Conservation (phyloP, 2,797 vertebrate species). For the Varecia variegata region DNA sequence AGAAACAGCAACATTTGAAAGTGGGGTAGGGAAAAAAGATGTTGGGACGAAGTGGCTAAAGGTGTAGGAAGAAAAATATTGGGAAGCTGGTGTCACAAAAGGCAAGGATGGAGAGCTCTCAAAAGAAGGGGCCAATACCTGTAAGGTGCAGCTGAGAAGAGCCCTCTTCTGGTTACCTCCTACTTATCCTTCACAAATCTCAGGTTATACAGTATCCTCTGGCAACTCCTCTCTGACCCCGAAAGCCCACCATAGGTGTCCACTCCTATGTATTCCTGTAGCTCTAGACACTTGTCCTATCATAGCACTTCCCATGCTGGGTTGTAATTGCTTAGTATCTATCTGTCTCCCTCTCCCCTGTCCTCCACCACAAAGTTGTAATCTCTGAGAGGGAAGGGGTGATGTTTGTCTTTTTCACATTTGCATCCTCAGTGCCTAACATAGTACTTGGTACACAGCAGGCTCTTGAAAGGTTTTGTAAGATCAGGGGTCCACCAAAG, state of each 20-base stretch:
- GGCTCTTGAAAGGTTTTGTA: neutral
- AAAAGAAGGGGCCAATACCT: neutral
- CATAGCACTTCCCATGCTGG: neutral
- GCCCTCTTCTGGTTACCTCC: neutral
- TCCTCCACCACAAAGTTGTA: neutral
- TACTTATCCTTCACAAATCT: neutral
- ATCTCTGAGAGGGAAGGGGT: neutral
- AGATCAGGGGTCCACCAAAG: neutral
- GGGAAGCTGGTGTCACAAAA: neutral
- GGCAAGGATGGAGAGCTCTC: neutral
- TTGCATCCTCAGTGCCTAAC: neutral
- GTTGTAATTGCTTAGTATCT: neutral
- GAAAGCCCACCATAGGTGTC: neutral
- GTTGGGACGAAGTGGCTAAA: neutral
- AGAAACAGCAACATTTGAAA: neutral
- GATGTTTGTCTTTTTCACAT: neutral
- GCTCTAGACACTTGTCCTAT: neutral
- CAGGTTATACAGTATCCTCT: neutral
- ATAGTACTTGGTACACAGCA: neutral
- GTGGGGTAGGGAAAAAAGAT: neutral
- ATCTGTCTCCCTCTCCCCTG: neutral
- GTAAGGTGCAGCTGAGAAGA: neutral
- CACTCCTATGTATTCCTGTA: neutral
- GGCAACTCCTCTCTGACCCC: neutral
- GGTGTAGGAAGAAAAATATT: neutral